phyloP scores from a whole-genome alignment of 2,113 vertebrate genomes.

The Sylvilagus bachmani region DNA sequence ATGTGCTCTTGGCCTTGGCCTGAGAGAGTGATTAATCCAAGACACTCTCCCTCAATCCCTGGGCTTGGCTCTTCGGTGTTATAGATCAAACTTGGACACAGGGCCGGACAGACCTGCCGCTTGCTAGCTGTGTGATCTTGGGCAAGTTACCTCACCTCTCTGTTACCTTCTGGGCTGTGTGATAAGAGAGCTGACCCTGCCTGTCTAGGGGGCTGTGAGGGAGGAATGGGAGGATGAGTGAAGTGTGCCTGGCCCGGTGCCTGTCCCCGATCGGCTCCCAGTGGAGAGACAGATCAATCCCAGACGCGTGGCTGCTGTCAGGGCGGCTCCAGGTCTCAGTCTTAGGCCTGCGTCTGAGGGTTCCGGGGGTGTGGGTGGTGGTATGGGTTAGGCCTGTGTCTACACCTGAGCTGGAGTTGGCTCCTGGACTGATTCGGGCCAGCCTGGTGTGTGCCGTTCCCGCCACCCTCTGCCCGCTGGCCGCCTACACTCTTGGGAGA shows the following conservation, averaged over 20 bases:
- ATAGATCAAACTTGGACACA: rapidly evolving
- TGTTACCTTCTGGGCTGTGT: background rate
- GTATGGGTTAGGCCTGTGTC: background rate
- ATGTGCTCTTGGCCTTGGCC: background rate
- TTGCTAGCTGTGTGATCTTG: constrained; percentile 5
- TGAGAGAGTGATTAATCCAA: no score
- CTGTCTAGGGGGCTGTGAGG: background rate
- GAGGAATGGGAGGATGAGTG: background rate
- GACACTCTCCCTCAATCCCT: background rate
- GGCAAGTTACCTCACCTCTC: background rate
- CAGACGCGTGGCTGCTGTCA: background rate
- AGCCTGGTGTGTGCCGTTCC: background rate
- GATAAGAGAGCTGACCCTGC: background rate
- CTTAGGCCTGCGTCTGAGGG: background rate
- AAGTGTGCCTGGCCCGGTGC: background rate
- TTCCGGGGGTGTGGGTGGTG: background rate
- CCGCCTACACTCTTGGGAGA: background rate
- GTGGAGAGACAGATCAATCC: background rate
- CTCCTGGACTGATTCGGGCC: constrained; percentile 30
- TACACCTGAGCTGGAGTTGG: background rate
- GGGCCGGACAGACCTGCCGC: background rate
- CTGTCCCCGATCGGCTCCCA: background rate
- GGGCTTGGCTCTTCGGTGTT: background rate
- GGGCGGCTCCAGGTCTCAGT: background rate
- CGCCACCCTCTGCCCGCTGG: background rate